phyloP scores from a whole-genome alignment of 1,140 invertebrate species.

The Antheraea pernyi region DNA sequence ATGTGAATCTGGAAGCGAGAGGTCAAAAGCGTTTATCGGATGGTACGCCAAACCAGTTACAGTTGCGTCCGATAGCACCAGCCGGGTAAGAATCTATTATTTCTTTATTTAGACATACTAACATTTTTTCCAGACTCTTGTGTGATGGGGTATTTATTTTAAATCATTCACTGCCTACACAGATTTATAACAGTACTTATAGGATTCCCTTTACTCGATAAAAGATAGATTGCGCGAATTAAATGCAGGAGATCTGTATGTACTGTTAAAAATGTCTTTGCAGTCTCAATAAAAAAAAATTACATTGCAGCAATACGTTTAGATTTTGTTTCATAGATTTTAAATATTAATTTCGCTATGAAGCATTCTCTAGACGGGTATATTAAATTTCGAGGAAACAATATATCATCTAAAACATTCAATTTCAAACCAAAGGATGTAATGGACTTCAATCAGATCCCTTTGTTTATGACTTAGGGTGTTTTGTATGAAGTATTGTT shows the following conservation, averaged over 20 bases:
- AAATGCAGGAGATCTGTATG: neutral
- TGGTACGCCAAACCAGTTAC: conserved; percentile 66
- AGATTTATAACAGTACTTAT: neutral
- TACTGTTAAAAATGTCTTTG: neutral
- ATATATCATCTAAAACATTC: too few relatives aligned
- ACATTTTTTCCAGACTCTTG: neutral
- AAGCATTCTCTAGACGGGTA: neutral
- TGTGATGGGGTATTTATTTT: neutral
- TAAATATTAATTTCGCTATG: neutral
- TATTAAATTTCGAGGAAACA: too few relatives aligned
- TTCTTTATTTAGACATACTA: neutral
- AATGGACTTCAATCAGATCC: neutral
- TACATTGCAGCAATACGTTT: neutral
- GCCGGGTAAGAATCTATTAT: conserved; percentile 48
- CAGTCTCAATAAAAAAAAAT: neutral
- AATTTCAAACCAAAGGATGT: neutral
- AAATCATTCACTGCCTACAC: neutral
- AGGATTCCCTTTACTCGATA: neutral
- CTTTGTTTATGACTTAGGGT: neutral
- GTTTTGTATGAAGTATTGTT: neutral
- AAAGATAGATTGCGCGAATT: neutral
- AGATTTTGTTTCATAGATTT: neutral
- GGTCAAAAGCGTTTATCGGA: conserved; percentile 69
- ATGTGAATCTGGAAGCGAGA: conserved; percentile 51
- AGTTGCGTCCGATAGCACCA: conserved; percentile 65